These are phyloP conservation scores for Horisme vitalbata DNA, from an alignment of 2,888 invertebrate genomes.

Conservation along the genomic window DNA sequence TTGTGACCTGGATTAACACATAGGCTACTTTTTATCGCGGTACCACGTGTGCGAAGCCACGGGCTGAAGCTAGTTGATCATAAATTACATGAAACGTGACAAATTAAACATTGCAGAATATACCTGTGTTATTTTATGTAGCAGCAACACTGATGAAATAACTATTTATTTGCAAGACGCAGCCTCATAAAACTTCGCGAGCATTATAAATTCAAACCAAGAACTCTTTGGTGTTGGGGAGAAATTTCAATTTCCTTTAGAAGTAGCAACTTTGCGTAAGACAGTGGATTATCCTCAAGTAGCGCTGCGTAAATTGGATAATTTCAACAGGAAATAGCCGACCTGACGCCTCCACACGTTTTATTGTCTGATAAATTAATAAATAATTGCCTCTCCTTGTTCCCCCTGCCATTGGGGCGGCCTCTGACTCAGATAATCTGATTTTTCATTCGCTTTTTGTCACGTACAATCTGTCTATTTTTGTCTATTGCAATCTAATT, in stretches of 20 bases:
- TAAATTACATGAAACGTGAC: no score
- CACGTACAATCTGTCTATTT: no score
- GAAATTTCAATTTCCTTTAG: constrained; percentile 34
- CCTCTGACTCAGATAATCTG: not conserved
- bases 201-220: constrained; percentile 40
- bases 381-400: constrained; percentile 13
- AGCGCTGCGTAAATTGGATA: constrained; percentile 34
- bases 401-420: not conserved
- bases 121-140: no score
- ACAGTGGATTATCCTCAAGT: constrained; percentile 30
- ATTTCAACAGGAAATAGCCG: constrained; percentile 32
- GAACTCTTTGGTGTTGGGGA: constrained; percentile 32
- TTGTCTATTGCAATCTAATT: no score
- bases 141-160: constrained; percentile 24
- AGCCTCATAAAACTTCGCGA: constrained; percentile 39
- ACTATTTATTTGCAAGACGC: constrained; percentile 36
- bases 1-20: no score
- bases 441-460: not conserved
- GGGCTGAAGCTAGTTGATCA: no score
- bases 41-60: no score
- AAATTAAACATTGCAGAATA: no score
- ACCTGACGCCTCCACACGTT: constrained; percentile 23
- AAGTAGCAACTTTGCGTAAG: constrained; percentile 31
- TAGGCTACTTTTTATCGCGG: no score
- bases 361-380: constrained; percentile 26